A percentile compares a stretch with the other conserved stretches of the same genome.
Conservation (phyloP, 2,888 invertebrate genomes). For the Troides helena region DNA sequence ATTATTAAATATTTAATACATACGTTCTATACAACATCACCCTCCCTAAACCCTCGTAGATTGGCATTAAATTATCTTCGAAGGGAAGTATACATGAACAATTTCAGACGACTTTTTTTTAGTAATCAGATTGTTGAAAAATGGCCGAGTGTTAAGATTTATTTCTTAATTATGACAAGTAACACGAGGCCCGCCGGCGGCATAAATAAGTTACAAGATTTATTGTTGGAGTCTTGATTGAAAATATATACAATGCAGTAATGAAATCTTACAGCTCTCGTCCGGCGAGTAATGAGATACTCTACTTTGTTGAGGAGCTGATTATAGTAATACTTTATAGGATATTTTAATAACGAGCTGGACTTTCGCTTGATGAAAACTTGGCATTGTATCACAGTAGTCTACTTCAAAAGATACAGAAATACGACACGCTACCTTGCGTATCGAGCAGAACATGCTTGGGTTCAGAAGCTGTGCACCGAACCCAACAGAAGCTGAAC, state of each 20-base stretch:
- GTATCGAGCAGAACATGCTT: conserved; percentile 85
- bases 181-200: conserved; percentile 48
- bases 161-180: conserved; percentile 62
- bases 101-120: not conserved
- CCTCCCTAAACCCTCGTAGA: not conserved
- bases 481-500: conserved; percentile 90
- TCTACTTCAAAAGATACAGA: no score
- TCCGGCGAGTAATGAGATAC: not conserved
- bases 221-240: conserved; percentile 44
- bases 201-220: conserved; percentile 61
- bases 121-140: conserved; percentile 33
- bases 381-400: no score
- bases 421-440: conserved; percentile 85
- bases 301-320: not conserved
- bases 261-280: conserved; percentile 7
- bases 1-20: not conserved
- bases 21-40: not conserved
- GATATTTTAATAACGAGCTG: no score
- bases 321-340: no score
- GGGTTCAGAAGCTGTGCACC: conserved; percentile 88
- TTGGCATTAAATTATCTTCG: conserved; percentile 5
- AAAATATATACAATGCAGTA: conserved; percentile 7
- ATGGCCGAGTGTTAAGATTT: conserved; percentile 48
- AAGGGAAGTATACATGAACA: not conserved
- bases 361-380: no score